Conservation (phyloP, 2,113 vertebrate genomes). For the Rhinolophus sinicus region DNA sequence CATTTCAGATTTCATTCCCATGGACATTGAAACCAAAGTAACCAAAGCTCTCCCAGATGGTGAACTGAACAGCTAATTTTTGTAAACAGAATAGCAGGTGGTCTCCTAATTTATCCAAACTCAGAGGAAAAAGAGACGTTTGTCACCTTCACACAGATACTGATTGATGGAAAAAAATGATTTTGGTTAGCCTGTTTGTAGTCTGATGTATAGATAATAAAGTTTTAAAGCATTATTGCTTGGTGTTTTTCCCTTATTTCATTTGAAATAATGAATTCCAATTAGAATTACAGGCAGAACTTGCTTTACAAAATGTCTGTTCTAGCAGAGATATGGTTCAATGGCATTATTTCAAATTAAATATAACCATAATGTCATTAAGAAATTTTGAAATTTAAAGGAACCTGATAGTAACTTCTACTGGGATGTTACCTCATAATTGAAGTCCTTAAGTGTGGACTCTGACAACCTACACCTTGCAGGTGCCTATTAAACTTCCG, state of each 20-base stretch:
- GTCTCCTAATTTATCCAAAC: slow-evolving; percentile 14
- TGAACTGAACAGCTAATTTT: slow-evolving; percentile 55
- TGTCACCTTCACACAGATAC: not conserved
- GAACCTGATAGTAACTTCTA: not conserved
- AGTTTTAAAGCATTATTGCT: not conserved
- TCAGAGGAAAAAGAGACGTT: not conserved
- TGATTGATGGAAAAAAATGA: not conserved
- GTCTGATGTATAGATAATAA: no score
- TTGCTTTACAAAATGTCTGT: not conserved
- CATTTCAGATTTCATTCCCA: slow-evolving; percentile 57
- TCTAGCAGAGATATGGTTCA: not conserved
- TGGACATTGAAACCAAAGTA: slow-evolving; percentile 49
- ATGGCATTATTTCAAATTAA: slow-evolving; percentile 27
- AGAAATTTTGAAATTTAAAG: slow-evolving; percentile 24
- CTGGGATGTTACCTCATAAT: not conserved
- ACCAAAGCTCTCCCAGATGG: slow-evolving; percentile 38
- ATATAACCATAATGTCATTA: not conserved
- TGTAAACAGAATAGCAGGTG: slow-evolving; percentile 51
- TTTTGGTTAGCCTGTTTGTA: not conserved
- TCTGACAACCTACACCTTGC: not conserved
- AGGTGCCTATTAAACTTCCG: not conserved
- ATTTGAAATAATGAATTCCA: slow-evolving; percentile 3
- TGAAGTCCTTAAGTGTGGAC: not conserved
- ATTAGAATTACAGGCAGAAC: not conserved
- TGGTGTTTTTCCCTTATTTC: not conserved